Evolutionary conservation across 1,140 invertebrate genomes (phyloP), one percentile per base, ranked within the genome.

Genomic region (Solenopsis invicta): DNA sequence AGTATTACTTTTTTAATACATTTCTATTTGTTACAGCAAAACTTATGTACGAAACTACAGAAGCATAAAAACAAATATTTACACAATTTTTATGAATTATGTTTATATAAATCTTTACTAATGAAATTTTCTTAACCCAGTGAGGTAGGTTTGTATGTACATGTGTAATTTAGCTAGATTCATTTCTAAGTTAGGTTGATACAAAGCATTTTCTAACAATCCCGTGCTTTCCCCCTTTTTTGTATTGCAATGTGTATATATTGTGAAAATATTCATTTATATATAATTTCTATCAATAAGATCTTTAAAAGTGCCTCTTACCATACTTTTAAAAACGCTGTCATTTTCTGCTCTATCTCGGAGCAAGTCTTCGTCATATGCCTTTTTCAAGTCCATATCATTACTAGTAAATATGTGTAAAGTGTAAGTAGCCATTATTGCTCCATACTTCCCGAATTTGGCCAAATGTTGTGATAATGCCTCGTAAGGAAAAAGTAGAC

Each of bases 401-500:
- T 85, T 54, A 45, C 2, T 71, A 10, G 82, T 81, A 41, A 92
- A 87, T 48, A 92, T 64, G 48, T 92, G 88, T 8, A 82, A 21
- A n/a, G 80, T 76, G 12, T 72, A 91, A 41, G 88, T 4, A 5
- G 81, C 87, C 89, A 93, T 91, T n/a, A 81, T 52, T 0, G 91
- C 87, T n/a, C 89, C 91, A 52, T 77, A 93, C 67, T 75, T 91
- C 2, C 89, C 91, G 66, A 91, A 94, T 76, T n/a, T 67, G 8
- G 87, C 67, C 34, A 94, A 71, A 75, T 94, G 89, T 71, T 92
- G 18, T 18, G 76, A 45, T 21, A 94, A 87, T 56, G n/a, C 62
- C 45, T 89, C 85, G 48, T 90, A 93, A 34, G 92, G 89, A 89
- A 94, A 93, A 48, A 94, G 41, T 5, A 86, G 67, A 9, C 91